phyloP scores from a whole-genome alignment of 2,888 invertebrate genomes.

The Platerodrilus igneus region DNA sequence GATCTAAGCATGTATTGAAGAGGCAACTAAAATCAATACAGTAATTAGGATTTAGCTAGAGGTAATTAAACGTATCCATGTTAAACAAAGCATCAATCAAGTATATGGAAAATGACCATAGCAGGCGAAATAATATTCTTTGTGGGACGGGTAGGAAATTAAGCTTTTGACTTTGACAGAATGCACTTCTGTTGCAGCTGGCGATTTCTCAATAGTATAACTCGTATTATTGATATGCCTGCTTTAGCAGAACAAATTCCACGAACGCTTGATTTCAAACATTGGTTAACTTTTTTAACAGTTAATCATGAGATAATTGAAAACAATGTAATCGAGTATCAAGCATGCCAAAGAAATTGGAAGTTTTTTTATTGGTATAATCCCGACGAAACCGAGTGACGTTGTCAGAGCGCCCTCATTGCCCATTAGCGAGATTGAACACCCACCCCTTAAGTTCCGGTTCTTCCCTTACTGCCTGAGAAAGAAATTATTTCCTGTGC shows the following conservation, averaged over 20 bases:
- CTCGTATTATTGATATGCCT: slow-evolving; percentile 28
- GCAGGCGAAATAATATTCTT: slow-evolving; percentile 42
- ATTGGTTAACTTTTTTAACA: neutral
- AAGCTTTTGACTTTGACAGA: slow-evolving; percentile 47
- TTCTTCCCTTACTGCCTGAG: slow-evolving; percentile 45
- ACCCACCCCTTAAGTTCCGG: slow-evolving; percentile 53
- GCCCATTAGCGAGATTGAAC: slow-evolving; percentile 56
- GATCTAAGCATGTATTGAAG: too few relatives aligned
- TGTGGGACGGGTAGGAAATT: slow-evolving; percentile 45
- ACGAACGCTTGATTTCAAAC: neutral
- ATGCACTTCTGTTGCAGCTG: slow-evolving; percentile 32
- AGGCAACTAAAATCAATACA: too few relatives aligned
- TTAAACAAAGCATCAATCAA: slow-evolving; percentile 43
- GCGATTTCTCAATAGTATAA: slow-evolving; percentile 23
- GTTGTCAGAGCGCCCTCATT: slow-evolving; percentile 46
- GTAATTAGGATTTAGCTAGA: too few relatives aligned
- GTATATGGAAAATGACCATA: slow-evolving; percentile 37
- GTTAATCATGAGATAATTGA: slow-evolving; percentile 2
- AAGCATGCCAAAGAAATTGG: slow-evolving; percentile 36
- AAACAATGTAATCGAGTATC: too few relatives aligned
- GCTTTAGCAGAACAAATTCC: slow-evolving; percentile 4
- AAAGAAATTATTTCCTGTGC: slow-evolving; percentile 48
- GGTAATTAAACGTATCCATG: too few relatives aligned
- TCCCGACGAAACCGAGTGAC: slow-evolving; percentile 45
- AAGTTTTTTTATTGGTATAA: slow-evolving; percentile 42